Base-by-base conservation (phyloP, 2,797 vertebrate genomes). In the Pangasius larnaudii region DNA sequence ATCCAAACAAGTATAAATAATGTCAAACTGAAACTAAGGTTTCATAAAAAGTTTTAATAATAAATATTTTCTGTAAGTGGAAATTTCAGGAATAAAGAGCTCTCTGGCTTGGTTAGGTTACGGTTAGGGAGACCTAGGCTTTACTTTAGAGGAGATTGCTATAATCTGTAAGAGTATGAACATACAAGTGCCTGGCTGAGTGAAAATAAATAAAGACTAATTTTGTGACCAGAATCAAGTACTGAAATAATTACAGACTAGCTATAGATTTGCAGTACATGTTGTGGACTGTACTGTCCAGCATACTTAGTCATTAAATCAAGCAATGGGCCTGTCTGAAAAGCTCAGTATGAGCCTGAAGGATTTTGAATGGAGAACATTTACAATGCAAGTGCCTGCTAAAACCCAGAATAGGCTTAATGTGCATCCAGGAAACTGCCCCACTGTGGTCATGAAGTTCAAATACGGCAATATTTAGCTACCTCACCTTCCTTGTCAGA, bases 321-420 rank as follows among this genome's bases (percentile, higher is more conserved):
- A 86, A 86, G 42, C 59, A 58, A 22, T 36, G 77, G 53, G 36
- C 18, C 83, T 30, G 69, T 39, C 42, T 67, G 61, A 83, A 69
- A 74, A 77, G 80, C 78, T 77, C 81, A 85, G 59, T 56, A 69
- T 69, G 82, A 67, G 67, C 84, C 84, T 75, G 82, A 82, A 65
- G n/a, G 42, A 75, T 65, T 86, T 75, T 42, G n/a, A 89, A 69
- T 79, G 49, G 30, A 77, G 71, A 39, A 53, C 58, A 39, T 84
- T 53, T 85, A 53, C 53, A 82, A 86, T 30, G 53, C 65, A 74
- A 63, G 39, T 4, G 30, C 39, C 46, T 74, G 39, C 78, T 51
- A 75, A 69, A 79, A 81, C 69, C 19, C 39, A 72, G 72, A 59
- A 85, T 49, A 71, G 65, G 58, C 42, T 61, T 61, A 33, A 77